A percentile compares a stretch with the other conserved stretches of the same genome.
phyloP scores from a whole-genome alignment of 2,797 vertebrate species.

The Pantherophis alleghaniensis region DNA sequence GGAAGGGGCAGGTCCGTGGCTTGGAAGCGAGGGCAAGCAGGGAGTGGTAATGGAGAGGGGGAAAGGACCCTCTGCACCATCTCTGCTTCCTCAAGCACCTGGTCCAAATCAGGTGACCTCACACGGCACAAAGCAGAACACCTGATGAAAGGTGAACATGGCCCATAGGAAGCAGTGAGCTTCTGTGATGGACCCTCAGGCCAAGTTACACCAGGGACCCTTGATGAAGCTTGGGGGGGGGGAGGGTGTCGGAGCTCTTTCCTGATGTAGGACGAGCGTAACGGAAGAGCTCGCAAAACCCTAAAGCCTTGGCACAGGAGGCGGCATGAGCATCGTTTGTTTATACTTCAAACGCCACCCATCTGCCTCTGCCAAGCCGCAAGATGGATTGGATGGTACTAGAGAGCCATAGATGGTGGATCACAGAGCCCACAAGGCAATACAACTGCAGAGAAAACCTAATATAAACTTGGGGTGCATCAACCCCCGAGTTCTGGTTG shows the following conservation, averaged over 20 bases:
- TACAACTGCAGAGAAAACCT: background rate
- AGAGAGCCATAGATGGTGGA: background rate
- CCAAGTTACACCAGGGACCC: background rate
- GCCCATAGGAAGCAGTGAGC: background rate
- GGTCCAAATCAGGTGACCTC: too few relatives aligned
- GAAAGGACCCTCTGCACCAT: background rate
- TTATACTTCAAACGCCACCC: too few relatives aligned
- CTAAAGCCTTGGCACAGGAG: background rate
- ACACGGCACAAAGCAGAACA: background rate
- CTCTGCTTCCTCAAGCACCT: background rate
- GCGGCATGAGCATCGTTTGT: rapidly evolving
- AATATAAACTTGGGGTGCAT: too few relatives aligned
- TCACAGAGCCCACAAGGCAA: background rate
- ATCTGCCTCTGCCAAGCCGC: too few relatives aligned
- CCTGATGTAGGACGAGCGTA: background rate
- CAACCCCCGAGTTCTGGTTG: background rate
- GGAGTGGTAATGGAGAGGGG: background rate
- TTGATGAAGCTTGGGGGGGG: background rate
- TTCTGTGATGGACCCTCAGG: background rate
- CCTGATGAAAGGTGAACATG: background rate
- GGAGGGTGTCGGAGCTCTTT: background rate
- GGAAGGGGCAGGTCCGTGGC: background rate
- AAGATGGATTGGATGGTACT: too few relatives aligned
- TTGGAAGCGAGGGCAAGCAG: background rate
- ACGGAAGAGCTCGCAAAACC: too few relatives aligned